Conservation (phyloP, 2,113 vertebrate genomes). For the Azemiops feae region DNA sequence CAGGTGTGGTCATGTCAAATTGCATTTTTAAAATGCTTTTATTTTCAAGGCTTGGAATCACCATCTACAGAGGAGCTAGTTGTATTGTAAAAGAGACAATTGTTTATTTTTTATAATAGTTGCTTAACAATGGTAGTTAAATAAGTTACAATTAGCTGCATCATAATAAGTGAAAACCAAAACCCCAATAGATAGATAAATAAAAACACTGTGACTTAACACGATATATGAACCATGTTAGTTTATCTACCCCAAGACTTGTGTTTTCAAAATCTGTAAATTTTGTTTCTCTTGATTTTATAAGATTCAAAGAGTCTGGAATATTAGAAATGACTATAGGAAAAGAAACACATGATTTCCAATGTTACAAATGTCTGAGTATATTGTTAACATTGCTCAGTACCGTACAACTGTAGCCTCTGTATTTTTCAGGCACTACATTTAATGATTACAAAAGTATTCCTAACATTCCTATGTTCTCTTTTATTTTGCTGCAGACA, state of each 20-base stretch:
- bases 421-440: background rate
- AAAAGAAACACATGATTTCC: background rate
- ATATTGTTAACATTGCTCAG: background rate
- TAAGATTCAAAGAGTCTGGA: background rate
- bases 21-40: background rate
- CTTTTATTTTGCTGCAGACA: slow-evolving; percentile 72
- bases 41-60: background rate
- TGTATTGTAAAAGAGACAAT: background rate
- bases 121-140: background rate
- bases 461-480: background rate
- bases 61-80: background rate
- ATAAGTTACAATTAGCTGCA: background rate
- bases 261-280: background rate
- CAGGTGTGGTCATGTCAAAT: background rate
- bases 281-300: background rate
- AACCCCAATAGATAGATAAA: background rate
- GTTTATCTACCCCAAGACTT: background rate
- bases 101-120: background rate
- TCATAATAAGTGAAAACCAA: background rate
- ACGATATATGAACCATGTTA: background rate
- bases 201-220: background rate
- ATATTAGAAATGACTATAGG: background rate
- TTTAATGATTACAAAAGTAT: background rate
- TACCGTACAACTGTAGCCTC: background rate
- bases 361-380: background rate